Evolutionary conservation across 2,888 invertebrate genomes (phyloP).

Genomic region (Cephus runcator): DNA sequence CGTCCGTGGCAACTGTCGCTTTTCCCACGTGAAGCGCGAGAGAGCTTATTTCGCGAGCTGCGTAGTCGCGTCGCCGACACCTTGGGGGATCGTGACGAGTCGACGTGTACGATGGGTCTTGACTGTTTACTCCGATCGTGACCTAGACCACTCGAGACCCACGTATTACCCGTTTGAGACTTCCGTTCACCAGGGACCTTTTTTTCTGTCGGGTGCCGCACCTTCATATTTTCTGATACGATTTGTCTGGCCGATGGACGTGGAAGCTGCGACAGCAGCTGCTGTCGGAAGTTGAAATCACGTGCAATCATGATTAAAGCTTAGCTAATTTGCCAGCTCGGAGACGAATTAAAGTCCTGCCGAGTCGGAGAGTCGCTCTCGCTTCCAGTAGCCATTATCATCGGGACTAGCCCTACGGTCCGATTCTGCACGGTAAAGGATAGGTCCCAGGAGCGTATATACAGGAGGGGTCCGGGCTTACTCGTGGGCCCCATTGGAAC

Average conservation of each 20-base stretch:
- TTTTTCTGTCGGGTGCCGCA: too few relatives aligned
- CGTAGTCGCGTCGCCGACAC: not conserved
- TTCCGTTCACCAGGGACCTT: not conserved
- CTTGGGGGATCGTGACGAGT: not conserved
- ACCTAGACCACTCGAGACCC: not conserved
- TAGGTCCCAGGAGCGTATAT: not conserved
- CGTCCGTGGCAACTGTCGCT: not conserved
- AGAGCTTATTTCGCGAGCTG: not conserved
- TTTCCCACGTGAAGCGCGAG: not conserved
- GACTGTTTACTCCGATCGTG: not conserved
- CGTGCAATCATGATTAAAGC: constrained; percentile 34
- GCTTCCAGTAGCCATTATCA: not conserved
- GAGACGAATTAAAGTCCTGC: not conserved
- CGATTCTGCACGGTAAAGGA: not conserved
- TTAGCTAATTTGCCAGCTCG: constrained; percentile 22
- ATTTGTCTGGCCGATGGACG: not conserved
- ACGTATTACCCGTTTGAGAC: not conserved
- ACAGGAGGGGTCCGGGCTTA: not conserved
- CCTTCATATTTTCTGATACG: not conserved
- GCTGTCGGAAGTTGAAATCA: constrained; percentile 28
- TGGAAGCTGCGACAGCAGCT: not conserved
- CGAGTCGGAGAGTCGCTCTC: not conserved
- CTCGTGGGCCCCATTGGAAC: not conserved
- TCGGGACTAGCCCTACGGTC: not conserved
- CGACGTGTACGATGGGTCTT: not conserved